A percentile compares a stretch with the other conserved stretches of the same genome.
phyloP scores from a whole-genome alignment of 2,888 invertebrate genomes.

The Ormyrus nitidulus region DNA sequence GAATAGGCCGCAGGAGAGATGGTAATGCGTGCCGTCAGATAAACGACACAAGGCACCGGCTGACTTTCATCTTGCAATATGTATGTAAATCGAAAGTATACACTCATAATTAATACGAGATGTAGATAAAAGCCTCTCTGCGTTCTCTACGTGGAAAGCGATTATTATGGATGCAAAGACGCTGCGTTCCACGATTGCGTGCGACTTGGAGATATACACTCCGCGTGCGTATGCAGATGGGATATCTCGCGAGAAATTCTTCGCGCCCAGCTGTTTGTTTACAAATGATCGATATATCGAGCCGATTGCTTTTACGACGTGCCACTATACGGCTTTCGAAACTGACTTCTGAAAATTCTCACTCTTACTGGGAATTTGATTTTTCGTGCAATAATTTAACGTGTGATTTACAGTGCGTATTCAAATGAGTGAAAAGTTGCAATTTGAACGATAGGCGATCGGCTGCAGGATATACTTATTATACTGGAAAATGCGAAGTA shows the following conservation, averaged over 20 bases:
- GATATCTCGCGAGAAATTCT: slow-evolving; percentile 3
- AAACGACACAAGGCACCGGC: slow-evolving; percentile 26
- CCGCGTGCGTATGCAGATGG: background rate
- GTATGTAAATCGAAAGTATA: slow-evolving; percentile 56
- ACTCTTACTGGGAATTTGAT: too few relatives aligned
- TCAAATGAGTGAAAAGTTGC: too few relatives aligned
- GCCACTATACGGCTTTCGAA: too few relatives aligned
- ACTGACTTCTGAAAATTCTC: too few relatives aligned
- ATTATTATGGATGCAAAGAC: slow-evolving; percentile 48
- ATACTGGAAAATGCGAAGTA: too few relatives aligned
- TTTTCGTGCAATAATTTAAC: too few relatives aligned
- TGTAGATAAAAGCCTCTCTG: slow-evolving; percentile 50
- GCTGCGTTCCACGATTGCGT: slow-evolving; percentile 7
- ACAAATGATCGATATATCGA: background rate
- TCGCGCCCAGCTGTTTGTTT: slow-evolving; percentile 17
- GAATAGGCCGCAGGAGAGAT: background rate
- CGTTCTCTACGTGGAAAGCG: slow-evolving; percentile 44
- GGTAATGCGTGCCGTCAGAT: slow-evolving; percentile 41
- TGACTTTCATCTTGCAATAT: slow-evolving; percentile 53
- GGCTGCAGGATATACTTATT: too few relatives aligned
- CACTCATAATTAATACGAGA: slow-evolving; percentile 54
- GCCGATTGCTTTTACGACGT: too few relatives aligned
- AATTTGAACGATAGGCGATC: too few relatives aligned
- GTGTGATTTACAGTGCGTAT: too few relatives aligned
- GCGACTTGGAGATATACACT: slow-evolving; percentile 1